Percentiles rank a stretch among this genome's conserved stretches.
These are phyloP conservation scores for Neolamprologus longior DNA, from an alignment of 2,113 vertebrate species.

Conservation along the genomic window DNA sequence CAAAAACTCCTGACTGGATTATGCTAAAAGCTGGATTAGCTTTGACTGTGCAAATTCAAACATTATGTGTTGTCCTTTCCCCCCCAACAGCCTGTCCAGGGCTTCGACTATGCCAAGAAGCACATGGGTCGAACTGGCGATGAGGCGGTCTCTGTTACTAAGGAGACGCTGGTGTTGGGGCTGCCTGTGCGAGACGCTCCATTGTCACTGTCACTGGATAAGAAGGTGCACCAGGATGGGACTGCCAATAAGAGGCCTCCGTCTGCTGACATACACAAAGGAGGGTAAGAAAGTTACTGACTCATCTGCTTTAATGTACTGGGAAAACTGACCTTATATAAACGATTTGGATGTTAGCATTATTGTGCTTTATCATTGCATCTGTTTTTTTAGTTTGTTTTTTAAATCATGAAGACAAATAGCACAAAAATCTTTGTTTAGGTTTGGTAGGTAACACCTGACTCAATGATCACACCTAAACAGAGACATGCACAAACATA, in stretches of 20 bases:
- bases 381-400: background rate
- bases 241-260: conserved; percentile 85
- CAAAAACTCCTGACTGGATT: background rate
- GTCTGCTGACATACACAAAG: conserved; percentile 85
- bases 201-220: conserved; percentile 79
- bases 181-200: conserved; percentile 85
- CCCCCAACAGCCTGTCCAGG: conserved; percentile 87
- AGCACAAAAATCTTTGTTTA: background rate
- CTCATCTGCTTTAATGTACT: background rate
- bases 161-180: conserved; percentile 88
- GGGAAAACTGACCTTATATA: background rate
- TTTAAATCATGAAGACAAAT: accelerated
- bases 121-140: conserved; percentile 92
- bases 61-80: background rate
- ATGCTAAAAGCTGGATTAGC: background rate
- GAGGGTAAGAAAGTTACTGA: conserved; percentile 71
- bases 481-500: background rate
- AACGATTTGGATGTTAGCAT: background rate
- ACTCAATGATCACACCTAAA: background rate
- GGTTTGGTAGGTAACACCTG: too few species aligned
- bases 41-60: background rate
- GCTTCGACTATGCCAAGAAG: conserved; percentile 97
- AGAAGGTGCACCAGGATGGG: conserved; percentile 82
- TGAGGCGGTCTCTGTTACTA: conserved; percentile 84
- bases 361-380: background rate